Conservation (phyloP, 2,113 vertebrate species). For the Dipodomys merriami region DNA sequence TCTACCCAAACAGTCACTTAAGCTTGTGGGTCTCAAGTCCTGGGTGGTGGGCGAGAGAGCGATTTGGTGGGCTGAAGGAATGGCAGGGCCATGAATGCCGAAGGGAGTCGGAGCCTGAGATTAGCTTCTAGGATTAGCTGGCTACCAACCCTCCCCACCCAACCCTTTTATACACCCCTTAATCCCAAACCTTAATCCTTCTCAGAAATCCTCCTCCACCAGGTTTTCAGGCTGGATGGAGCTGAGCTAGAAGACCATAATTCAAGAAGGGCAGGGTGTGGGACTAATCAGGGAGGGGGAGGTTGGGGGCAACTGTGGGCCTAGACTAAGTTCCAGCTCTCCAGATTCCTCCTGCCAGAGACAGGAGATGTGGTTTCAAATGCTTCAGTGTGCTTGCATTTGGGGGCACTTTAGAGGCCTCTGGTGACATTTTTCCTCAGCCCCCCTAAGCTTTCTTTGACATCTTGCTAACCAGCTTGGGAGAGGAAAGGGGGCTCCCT, state of each 20-base stretch:
- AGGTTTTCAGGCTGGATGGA: neutral
- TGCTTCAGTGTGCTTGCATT: neutral
- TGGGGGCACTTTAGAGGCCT: neutral
- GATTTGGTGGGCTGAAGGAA: constrained; percentile 58
- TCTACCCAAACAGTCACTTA: constrained; percentile 2
- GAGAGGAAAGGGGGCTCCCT: neutral
- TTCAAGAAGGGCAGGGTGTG: neutral
- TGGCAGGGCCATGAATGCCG: constrained; percentile 69
- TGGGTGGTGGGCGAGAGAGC: constrained; percentile 25
- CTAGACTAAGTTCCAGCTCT: neutral
- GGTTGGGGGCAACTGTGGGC: neutral
- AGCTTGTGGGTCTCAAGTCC: neutral
- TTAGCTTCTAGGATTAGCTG: constrained; percentile 76
- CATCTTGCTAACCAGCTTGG: too few species aligned
- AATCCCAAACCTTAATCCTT: constrained; percentile 80
- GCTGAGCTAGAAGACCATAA: neutral
- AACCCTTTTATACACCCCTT: constrained; percentile 68
- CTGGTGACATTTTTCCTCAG: neutral
- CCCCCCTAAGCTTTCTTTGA: neutral
- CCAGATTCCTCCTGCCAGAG: neutral
- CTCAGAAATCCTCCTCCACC: constrained; percentile 69
- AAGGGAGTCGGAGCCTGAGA: constrained; percentile 62
- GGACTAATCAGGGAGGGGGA: neutral
- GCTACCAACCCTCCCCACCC: constrained; percentile 59
- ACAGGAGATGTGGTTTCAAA: neutral